Conservation (phyloP, 2,797 vertebrate genomes). For the Okamejei kenojei region DNA sequence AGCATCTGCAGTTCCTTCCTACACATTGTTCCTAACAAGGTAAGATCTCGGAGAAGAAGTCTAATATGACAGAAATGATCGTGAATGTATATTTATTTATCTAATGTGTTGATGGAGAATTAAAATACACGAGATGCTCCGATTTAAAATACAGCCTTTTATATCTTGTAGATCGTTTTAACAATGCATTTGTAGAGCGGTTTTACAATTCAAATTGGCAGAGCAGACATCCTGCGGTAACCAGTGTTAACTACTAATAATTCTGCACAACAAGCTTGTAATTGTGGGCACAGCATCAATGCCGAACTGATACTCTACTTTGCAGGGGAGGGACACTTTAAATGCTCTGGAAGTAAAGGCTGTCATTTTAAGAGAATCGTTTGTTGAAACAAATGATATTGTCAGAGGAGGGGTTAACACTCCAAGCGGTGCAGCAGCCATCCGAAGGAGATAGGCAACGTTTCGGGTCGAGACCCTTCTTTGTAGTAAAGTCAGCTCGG, state of each 20-base stretch:
- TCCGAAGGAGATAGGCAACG: no score
- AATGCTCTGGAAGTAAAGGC: no score
- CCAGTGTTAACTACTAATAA: not conserved
- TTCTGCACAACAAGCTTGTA: not conserved
- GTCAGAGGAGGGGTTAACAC: no score
- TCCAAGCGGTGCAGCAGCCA: no score
- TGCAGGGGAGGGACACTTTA: not conserved
- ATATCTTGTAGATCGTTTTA: not conserved
- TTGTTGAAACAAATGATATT: not conserved
- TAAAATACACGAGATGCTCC: not conserved
- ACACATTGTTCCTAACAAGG: not conserved
- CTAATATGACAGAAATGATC: not conserved
- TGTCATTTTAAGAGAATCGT: no score
- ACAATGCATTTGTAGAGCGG: not conserved
- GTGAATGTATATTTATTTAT: not conserved
- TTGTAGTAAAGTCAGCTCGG: not conserved
- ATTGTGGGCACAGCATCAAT: not conserved
- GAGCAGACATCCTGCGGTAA: not conserved
- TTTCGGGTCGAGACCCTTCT: no score
- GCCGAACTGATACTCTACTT: not conserved
- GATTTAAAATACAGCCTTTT: not conserved
- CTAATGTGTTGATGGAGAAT: not conserved
- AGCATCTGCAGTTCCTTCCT: no score
- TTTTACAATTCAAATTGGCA: not conserved
- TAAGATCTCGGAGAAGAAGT: not conserved